Base-by-base conservation (phyloP, 2,797 vertebrate species). In the Pelodytes ibericus region DNA sequence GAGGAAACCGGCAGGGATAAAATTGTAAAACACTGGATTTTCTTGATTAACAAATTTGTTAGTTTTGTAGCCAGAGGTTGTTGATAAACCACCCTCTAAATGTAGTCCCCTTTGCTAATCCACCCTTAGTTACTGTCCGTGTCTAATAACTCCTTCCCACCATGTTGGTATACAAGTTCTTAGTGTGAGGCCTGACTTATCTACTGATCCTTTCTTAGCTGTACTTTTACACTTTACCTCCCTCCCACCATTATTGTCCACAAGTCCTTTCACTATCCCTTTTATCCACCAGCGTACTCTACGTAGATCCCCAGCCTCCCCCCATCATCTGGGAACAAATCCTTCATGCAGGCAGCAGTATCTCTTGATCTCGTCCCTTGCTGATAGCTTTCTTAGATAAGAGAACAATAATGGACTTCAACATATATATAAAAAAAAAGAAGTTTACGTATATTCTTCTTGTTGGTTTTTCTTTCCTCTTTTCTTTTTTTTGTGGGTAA, bases 81-180 rank as follows among this genome's bases (percentile, higher is more conserved):
- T 59, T n/a, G 22, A 60, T 53, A 47, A 68, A 61, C 6, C 63
- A 70, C 62, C 74, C 18, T 15, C 15, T 62, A 31, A 33, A 57
- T 26, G 57, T 64, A 69, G 53, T 49, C 31, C 24, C 56, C 47
- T 22, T 51, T 26, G 30, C 47, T 62, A 76, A 76, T 76, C 66
- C 49, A 2, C 33, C 56, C 68, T 76, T 68, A 75, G 73, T 68
- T 44, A 71, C 47, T 44, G 33, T 71, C 71, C 53, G 59, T 36
- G 41, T 70, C n/a, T 76, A 29, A 33, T 57, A 76, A 71, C 30
- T 44, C 74, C 67, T 71, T 58, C 67, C 59, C 67, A 44, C 67
- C 47, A 68, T 76, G 67, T 76, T 76, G 63, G 74, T 76, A 71
- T 76, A 76, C 59, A 70, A 30, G 29, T 9, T 64, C 67, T 70